These are phyloP conservation scores for Smithornis capensis DNA, from an alignment of 2,113 vertebrate species.

Conservation along the genomic window DNA sequence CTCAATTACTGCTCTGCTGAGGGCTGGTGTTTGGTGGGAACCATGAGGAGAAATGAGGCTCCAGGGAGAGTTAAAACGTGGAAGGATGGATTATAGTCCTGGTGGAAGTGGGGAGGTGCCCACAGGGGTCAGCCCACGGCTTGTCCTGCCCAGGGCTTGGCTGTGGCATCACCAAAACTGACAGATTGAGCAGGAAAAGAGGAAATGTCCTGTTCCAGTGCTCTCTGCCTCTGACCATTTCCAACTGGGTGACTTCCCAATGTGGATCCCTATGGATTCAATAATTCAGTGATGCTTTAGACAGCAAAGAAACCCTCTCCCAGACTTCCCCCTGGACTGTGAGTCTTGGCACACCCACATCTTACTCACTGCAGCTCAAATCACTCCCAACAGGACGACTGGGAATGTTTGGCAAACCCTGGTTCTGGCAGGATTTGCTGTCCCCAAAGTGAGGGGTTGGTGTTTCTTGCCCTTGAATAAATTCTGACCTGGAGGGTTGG, in stretches of 20 bases:
- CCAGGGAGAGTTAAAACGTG: not conserved
- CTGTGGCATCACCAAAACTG: not conserved
- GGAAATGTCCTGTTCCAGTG: not conserved
- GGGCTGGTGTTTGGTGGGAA: accelerated
- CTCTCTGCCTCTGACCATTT: not conserved
- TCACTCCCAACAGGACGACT: accelerated
- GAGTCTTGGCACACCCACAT: not conserved
- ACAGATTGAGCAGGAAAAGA: no score
- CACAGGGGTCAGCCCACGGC: not conserved
- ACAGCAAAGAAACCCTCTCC: not conserved
- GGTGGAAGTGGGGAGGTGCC: accelerated
- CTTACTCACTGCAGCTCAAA: not conserved
- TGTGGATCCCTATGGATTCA: not conserved
- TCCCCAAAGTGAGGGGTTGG: no score
- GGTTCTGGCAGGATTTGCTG: not conserved
- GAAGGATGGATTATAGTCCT: not conserved
- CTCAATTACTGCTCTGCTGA: not conserved
- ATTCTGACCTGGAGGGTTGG: not conserved
- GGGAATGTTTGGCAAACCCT: not conserved
- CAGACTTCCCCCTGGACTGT: accelerated
- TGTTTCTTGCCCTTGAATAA: not conserved
- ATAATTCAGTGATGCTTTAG: not conserved
- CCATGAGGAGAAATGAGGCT: not conserved
- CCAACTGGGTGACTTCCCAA: accelerated
- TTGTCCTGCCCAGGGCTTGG: not conserved